Evolutionary conservation across 2,888 invertebrate genomes (phyloP).

Genomic region (Blastobasis lacticolella): DNA sequence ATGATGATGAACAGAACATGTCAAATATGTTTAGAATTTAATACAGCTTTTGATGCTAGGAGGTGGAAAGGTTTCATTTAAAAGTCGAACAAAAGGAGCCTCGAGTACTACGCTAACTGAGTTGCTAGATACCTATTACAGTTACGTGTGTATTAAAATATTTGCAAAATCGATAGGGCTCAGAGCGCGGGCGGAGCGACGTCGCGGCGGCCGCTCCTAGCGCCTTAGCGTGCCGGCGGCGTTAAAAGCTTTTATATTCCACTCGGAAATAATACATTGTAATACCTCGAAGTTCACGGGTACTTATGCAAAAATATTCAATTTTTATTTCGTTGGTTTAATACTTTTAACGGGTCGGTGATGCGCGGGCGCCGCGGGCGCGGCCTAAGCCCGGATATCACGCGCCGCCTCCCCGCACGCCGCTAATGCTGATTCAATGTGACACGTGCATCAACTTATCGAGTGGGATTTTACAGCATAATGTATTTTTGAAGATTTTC

Average conservation of each 20-base stretch:
- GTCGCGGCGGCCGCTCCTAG: slow-evolving; percentile 45
- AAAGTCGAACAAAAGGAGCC: no score
- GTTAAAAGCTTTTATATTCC: slow-evolving; percentile 70
- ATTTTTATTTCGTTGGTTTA: slow-evolving; percentile 57
- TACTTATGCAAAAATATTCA: slow-evolving; percentile 66
- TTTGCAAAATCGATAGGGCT: slow-evolving; percentile 50
- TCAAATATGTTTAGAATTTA: no score
- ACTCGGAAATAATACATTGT: slow-evolving; percentile 64
- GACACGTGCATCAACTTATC: slow-evolving; percentile 23
- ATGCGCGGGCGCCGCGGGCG: slow-evolving; percentile 28
- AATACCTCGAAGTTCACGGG: slow-evolving; percentile 42
- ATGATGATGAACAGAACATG: no score
- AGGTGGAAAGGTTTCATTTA: no score
- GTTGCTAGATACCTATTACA: no score
- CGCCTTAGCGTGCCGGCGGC: slow-evolving; percentile 58
- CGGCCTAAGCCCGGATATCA: slow-evolving; percentile 54
- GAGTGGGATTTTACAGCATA: slow-evolving; percentile 6
- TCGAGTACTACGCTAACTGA: no score
- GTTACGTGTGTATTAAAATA: no score
- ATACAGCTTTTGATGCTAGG: no score
- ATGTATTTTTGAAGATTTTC: no score
- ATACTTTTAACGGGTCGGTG: slow-evolving; percentile 48
- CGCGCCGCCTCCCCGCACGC: slow-evolving; percentile 37
- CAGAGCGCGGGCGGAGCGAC: slow-evolving; percentile 33
- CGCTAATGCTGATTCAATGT: slow-evolving; percentile 44